Conservation (phyloP, 2,797 vertebrate genomes). For the Crenuchus spilurus region DNA sequence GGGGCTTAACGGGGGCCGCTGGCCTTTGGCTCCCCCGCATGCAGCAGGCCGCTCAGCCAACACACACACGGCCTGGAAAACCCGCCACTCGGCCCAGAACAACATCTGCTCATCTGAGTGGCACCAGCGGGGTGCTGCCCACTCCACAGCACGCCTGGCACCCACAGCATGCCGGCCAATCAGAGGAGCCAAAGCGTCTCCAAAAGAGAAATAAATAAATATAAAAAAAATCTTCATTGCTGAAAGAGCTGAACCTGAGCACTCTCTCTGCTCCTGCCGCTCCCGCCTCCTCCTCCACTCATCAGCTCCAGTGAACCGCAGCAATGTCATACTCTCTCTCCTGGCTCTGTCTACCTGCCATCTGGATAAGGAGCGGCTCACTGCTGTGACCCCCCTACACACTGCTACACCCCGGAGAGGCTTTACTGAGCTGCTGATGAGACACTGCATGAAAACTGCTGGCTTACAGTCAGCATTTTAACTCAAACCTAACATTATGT, state of each 20-base stretch:
- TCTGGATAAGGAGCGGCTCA: slow-evolving; percentile 44
- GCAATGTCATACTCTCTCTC: slow-evolving; percentile 47
- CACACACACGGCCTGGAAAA: slow-evolving; percentile 43
- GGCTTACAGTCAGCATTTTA: not conserved
- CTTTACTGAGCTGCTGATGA: not conserved
- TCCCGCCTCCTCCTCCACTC: slow-evolving; percentile 33
- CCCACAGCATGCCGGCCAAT: slow-evolving; percentile 37
- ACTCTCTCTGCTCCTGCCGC: slow-evolving; percentile 9
- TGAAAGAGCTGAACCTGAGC: slow-evolving; percentile 32
- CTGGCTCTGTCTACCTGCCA: slow-evolving; percentile 50
- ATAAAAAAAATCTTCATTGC: not conserved
- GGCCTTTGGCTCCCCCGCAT: slow-evolving; percentile 74
- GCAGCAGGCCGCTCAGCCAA: slow-evolving; percentile 65
- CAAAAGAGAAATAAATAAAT: not conserved
- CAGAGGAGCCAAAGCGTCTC: slow-evolving; percentile 14
- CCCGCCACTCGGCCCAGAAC: slow-evolving; percentile 51
- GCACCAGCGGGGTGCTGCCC: slow-evolving; percentile 44
- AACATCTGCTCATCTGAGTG: slow-evolving; percentile 58
- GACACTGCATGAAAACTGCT: slow-evolving; percentile 1
- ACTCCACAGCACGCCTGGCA: slow-evolving; percentile 45
- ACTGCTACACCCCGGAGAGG: slow-evolving; percentile 6
- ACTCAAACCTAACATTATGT: not conserved
- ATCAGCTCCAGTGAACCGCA: slow-evolving; percentile 41
- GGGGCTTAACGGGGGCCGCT: slow-evolving; percentile 69
- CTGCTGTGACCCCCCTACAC: slow-evolving; percentile 31